Conservation (phyloP, 2,888 invertebrate genomes). For the Baronia brevicornis region DNA sequence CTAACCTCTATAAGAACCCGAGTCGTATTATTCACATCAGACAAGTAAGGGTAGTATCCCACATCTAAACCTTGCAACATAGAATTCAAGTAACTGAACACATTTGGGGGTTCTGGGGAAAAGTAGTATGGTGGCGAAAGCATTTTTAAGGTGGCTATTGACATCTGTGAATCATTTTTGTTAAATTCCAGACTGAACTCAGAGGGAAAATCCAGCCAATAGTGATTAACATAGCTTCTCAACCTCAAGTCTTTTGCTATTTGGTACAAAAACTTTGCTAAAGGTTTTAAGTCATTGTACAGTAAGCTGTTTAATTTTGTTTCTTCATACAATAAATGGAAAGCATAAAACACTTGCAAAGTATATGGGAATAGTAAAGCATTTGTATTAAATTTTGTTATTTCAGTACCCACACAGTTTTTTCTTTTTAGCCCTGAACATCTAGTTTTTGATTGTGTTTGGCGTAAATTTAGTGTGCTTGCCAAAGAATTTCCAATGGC, state of each 20-base stretch:
- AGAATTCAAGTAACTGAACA: conserved; percentile 82
- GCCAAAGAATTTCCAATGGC: conserved; percentile 56
- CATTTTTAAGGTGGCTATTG: conserved; percentile 72
- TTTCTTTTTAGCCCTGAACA: conserved; percentile 15
- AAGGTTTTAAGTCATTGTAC: conserved; percentile 78
- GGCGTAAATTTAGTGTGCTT: conserved; percentile 52
- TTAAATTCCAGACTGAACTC: conserved; percentile 62
- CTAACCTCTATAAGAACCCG: conserved; percentile 84
- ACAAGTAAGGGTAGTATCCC: conserved; percentile 82
- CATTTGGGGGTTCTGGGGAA: conserved; percentile 78
- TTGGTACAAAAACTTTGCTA: conserved; percentile 84
- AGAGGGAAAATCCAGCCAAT: conserved; percentile 89
- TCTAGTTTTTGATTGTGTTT: conserved; percentile 22
- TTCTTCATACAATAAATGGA: conserved; percentile 95
- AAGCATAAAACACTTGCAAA: conserved; percentile 83
- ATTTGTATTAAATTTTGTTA: conserved; percentile 74
- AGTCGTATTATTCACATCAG: conserved; percentile 82
- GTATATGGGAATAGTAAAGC: conserved; percentile 83
- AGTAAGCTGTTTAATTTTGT: conserved; percentile 86
- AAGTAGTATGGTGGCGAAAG: conserved; percentile 78
- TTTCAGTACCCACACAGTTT: conserved; percentile 31
- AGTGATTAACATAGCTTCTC: conserved; percentile 83
- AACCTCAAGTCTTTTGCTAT: conserved; percentile 85
- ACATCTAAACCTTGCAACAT: conserved; percentile 74
- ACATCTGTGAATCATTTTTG: conserved; percentile 67